Conservation (phyloP, 2,797 vertebrate species). For the Phataginus tricuspis region DNA sequence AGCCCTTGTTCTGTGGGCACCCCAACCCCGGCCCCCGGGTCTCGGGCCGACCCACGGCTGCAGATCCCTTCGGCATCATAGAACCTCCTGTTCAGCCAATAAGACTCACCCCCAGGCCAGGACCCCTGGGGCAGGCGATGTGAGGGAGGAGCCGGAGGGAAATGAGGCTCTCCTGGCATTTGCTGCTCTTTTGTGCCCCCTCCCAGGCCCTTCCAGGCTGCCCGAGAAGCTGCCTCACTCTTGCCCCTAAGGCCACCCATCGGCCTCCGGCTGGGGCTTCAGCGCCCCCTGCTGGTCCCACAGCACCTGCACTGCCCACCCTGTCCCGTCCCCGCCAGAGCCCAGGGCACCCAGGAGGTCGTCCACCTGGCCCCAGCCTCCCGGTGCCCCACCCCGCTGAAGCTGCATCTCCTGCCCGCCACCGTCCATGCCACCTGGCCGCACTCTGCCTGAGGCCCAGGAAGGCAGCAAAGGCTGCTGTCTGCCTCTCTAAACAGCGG, state of each 20-base stretch:
- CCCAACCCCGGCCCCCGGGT: neutral
- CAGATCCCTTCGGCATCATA: neutral
- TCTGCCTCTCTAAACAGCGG: neutral
- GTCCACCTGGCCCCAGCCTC: neutral
- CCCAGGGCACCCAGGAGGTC: neutral
- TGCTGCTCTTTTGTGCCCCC: neutral
- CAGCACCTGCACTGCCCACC: too few species aligned
- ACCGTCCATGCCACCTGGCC: neutral
- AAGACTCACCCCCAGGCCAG: neutral
- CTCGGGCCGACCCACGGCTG: neutral
- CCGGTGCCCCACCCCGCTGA: neutral
- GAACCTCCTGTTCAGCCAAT: neutral
- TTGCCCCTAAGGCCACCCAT: neutral
- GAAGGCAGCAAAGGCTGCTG: too few species aligned
- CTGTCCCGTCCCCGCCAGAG: neutral
- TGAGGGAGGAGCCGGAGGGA: neutral
- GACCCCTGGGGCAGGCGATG: too few species aligned
- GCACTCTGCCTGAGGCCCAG: neutral
- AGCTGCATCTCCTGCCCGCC: neutral
- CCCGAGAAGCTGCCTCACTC: too few species aligned
- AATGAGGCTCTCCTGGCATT: neutral
- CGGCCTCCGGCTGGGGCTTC: neutral
- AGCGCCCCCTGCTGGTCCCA: neutral
- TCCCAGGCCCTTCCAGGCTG: neutral
- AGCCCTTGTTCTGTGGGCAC: neutral